Base-by-base conservation (phyloP, 1,140 invertebrate species). In the Drosophila repleta region DNA sequence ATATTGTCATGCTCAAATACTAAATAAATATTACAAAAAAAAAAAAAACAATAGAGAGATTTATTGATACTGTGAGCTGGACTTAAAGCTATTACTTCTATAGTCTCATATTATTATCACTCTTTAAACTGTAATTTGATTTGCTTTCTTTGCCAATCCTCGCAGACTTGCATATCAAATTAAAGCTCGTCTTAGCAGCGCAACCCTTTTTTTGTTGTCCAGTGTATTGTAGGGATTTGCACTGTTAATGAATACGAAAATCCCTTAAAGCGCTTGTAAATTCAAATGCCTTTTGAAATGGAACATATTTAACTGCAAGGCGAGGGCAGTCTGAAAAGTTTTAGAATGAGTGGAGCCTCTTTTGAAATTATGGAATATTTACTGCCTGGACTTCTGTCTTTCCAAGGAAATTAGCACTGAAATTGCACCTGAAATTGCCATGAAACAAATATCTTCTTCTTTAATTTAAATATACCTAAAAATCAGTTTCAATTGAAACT, bases 1-100 rank as follows among this genome's bases (percentile, higher is more conserved):
- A 87, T 83, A 87, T 87, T 87, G 82, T 87, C 78, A 85, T 82
- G 66, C 55, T 71, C 67, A 74, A 69, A 74, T 67, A 75, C 66
- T 76, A 76, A 83, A 82, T 74, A 80, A 78, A 84, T 74, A 77
- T 77, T 45, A 65, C 57, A 32, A 20, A n/a, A 61, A 55, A 29
- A 29, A 29, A 29, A 29, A 8, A 29, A 29, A 8, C 24, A 29
- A 48, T 18, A 0, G 1, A 17, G 4, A 4, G 8, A 8, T 43
- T 15, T 17, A 43, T 21, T 21, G 20, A 13, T 21, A 13, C 21
- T 10, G 4, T 21, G 4, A 21, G 39, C n/a, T 17, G 3, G 39
- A 43, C 6, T 6, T 10, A 10, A 3, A 32, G 1, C 32, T 35
- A 24, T 24, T 24, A 29, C 11, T 3, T 3, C 11, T 35, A 11